Evolutionary conservation across 2,113 vertebrate species (phyloP).

Genomic region (Cyprinus carpio): DNA sequence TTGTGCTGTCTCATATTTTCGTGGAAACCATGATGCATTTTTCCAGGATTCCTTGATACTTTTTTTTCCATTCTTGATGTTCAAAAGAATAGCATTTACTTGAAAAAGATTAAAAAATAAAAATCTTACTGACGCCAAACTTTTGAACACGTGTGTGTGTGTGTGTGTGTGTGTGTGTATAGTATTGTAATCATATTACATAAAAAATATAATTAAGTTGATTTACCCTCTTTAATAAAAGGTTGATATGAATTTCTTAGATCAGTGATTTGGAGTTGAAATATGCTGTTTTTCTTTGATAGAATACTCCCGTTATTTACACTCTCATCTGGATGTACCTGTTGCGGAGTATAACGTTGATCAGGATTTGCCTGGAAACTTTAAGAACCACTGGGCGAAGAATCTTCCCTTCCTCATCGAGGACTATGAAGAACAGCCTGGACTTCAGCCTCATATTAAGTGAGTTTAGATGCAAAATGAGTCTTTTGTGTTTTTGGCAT

Average conservation of each 20-base stretch:
- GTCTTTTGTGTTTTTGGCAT: neutral
- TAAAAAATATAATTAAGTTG: no score
- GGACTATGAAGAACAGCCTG: slow-evolving; percentile 95
- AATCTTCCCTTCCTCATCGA: slow-evolving; percentile 96
- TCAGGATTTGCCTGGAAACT: slow-evolving; percentile 89
- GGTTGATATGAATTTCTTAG: neutral
- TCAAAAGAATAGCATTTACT: no score
- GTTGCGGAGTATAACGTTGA: slow-evolving; percentile 93
- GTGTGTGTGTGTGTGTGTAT: neutral
- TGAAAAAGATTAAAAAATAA: no score
- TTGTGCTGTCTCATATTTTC: no score
- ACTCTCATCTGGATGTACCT: slow-evolving; percentile 91
- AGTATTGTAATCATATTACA: no score
- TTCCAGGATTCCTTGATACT: no score
- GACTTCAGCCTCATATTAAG: slow-evolving; percentile 96
- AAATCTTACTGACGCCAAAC: no score
- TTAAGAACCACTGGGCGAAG: slow-evolving; percentile 98
- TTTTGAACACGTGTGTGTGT: no score
- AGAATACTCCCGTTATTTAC: slow-evolving; percentile 97
- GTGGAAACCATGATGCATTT: no score
- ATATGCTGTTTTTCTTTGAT: slow-evolving; percentile 4
- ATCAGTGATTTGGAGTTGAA: neutral
- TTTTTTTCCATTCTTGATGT: no score
- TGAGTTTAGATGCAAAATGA: slow-evolving; percentile 64
- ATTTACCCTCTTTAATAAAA: no score